Evolutionary conservation across 1,140 invertebrate genomes (phyloP).

Genomic region (Ditylenchus dipsaci): DNA sequence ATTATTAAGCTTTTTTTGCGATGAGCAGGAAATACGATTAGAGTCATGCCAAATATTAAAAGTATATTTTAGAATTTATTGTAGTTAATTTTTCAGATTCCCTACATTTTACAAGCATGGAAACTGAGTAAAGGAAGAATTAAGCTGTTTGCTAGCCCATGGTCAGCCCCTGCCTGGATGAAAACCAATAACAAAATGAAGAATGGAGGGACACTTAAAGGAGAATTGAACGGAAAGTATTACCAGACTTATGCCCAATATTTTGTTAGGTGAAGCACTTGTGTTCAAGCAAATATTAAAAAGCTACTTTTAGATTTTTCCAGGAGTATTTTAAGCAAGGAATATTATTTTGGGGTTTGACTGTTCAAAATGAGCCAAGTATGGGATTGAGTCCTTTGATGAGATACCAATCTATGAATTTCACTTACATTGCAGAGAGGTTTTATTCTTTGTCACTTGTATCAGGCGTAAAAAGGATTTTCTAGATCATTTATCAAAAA

Average conservation of each 20-base stretch:
- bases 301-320: conserved; percentile 61
- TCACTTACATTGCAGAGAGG: conserved; percentile 51
- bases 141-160: conserved; percentile 69
- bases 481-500: conserved; percentile 28
- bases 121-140: conserved; percentile 59
- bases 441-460: background rate
- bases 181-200: conserved; percentile 70
- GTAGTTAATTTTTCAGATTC: conserved; percentile 68
- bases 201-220: conserved; percentile 65
- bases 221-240: conserved; percentile 64
- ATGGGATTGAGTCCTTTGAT: conserved; percentile 59
- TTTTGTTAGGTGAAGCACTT: conserved; percentile 65
- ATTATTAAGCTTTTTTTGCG: no score
- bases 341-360: conserved; percentile 66
- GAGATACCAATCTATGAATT: conserved; percentile 71
- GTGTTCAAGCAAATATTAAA: background rate
- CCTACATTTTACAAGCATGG: conserved; percentile 65
- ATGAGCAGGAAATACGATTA: no score
- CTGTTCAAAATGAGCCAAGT: conserved; percentile 66
- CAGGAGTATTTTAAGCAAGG: conserved; percentile 64
- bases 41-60: no score
- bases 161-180: conserved; percentile 88
- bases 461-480: background rate
- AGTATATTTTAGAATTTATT: no score
- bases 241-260: conserved; percentile 78